Evolutionary conservation across 2,888 invertebrate species (phyloP), one percentile per base, ranked within the genome.

Genomic region (Andrena praecox): DNA sequence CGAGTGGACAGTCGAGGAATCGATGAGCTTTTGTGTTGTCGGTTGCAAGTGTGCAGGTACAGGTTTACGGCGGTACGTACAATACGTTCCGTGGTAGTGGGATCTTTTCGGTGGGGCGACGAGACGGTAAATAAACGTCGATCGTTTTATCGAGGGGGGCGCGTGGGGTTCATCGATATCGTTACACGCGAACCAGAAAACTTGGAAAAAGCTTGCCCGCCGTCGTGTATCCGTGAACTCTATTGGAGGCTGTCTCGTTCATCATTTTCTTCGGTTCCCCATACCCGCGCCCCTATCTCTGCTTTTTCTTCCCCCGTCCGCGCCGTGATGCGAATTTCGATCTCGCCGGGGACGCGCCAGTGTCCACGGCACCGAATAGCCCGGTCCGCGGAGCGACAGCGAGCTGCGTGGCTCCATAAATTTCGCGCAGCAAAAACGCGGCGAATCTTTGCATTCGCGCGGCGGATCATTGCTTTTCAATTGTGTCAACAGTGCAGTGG

Each of bases 201-300:
- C 62, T 31, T 68, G 60, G 76, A 68, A 77, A 79, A 85, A 73
- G 71, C 54, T 68, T 63, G 52, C 35, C 33, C 66, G 35, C 12
- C 29, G 31, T 24, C 35, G 48, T 54, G 62, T 56, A 63, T 78
- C 81, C 42, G 70, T 35, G 77, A 73, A 62, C 67, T 83, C 75
- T 63, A 85, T 80, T 76, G 76, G 60, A 42, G 63, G 48, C 66
- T 76, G 70, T 73, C 86, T 84, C 86, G 84, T 86, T 80, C 62
- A 84, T 86, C 81, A 86, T 86, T 76, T 84, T 81, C 81, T 67
- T 80, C 81, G 66, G 29, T 66, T 48, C 48, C 71, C 12, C 64
- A 6, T 10, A 24, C 54, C 62, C 6, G 54, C 24, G 54, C 16
- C 12, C 54, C 73, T 74, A 77, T 76, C 76, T 82, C 64, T 71